A percentile compares a stretch with the other conserved stretches of the same genome.
Conservation (phyloP, 1,140 invertebrate genomes). For the Calliopsis andreniformis region DNA sequence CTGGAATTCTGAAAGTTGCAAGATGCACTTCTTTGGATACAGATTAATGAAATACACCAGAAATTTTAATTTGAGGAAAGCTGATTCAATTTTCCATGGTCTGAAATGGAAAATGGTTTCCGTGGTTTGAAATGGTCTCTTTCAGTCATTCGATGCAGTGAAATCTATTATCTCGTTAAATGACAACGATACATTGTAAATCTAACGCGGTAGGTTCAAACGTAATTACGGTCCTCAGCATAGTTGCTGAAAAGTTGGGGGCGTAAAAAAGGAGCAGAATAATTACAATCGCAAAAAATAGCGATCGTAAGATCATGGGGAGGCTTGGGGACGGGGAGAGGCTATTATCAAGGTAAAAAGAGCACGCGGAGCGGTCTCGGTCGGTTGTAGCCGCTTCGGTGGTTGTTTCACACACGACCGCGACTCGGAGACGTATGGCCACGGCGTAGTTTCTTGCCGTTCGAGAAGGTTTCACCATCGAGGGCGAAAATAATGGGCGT, state of each 20-base stretch:
- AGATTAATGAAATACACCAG: no score
- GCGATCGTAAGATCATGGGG: background rate
- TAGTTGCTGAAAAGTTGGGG: slow-evolving; percentile 15
- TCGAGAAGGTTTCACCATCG: slow-evolving; percentile 42
- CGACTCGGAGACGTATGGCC: slow-evolving; percentile 33
- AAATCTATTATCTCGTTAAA: background rate
- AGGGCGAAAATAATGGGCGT: slow-evolving; percentile 59
- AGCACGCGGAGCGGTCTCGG: background rate
- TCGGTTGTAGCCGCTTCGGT: slow-evolving; percentile 1
- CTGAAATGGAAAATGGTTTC: no score
- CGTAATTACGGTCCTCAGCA: slow-evolving; percentile 36
- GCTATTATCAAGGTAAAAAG: slow-evolving; percentile 34
- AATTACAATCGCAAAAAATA: slow-evolving; percentile 25
- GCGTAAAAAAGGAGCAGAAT: slow-evolving; percentile 21
- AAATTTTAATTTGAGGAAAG: no score
- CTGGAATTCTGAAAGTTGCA: no score
- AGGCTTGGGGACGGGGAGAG: no score
- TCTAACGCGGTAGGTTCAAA: background rate
- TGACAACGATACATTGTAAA: background rate
- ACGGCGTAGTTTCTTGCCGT: slow-evolving; percentile 19
- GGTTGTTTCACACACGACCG: slow-evolving; percentile 31
- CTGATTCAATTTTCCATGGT: no score
- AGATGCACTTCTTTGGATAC: no score
- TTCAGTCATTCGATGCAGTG: background rate
- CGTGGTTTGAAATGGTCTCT: no score